Percentiles rank a stretch among this genome's conserved stretches.
Conservation (phyloP, 2,113 vertebrate species). For the Stegostoma tigrinum region DNA sequence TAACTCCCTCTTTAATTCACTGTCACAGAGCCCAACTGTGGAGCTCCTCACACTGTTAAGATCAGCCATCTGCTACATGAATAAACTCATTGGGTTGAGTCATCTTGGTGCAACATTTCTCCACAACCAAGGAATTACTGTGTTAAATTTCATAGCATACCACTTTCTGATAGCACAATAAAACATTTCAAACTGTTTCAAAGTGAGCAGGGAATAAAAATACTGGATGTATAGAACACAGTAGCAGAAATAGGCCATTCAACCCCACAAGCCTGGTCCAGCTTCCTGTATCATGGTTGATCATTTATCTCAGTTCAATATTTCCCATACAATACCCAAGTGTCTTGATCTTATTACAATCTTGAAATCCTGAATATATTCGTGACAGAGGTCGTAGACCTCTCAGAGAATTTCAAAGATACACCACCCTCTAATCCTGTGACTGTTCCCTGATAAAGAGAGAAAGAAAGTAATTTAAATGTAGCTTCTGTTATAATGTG, state of each 20-base stretch:
- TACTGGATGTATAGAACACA: not conserved
- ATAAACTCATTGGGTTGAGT: not conserved
- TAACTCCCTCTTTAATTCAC: not conserved
- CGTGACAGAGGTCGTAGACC: too few relatives aligned
- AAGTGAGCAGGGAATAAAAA: not conserved
- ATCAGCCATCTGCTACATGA: not conserved
- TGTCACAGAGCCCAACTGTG: not conserved
- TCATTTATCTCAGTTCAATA: too few relatives aligned
- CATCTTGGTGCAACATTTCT: not conserved
- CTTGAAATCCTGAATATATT: too few relatives aligned
- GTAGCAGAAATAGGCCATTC: too few relatives aligned
- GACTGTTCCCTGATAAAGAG: not conserved
- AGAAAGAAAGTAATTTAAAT: not conserved
- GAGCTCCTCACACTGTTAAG: not conserved
- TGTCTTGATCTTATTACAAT: too few relatives aligned
- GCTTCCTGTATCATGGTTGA: too few relatives aligned
- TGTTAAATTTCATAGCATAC: not conserved
- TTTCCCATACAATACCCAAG: too few relatives aligned
- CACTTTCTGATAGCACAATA: not conserved
- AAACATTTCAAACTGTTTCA: not conserved
- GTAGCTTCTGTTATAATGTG: not conserved
- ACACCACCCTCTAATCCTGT: too few relatives aligned
- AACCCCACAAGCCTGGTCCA: too few relatives aligned
- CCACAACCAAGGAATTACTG: not conserved
- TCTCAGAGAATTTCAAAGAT: too few relatives aligned